A percentile compares a stretch with the other conserved stretches of the same genome.
Conservation (phyloP, 2,113 vertebrate species). For the Barnardius zonarius region DNA sequence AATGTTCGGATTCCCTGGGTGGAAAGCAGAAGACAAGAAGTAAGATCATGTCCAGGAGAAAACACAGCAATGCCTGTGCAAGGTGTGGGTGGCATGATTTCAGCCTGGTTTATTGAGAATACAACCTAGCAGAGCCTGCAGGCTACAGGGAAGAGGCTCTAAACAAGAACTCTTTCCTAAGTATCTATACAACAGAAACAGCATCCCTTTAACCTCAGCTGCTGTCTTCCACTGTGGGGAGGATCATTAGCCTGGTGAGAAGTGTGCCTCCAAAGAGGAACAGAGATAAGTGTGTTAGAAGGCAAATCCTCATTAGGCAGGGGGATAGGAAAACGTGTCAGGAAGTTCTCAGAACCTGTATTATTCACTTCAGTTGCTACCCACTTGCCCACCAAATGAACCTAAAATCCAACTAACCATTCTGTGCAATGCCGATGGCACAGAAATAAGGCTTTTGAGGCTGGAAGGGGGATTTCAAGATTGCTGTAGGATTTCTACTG, state of each 20-base stretch:
- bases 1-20: constrained; percentile 93
- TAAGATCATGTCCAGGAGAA: not conserved
- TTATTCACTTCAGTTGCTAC: not conserved
- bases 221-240: not conserved
- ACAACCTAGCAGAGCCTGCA: not conserved
- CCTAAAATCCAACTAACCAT: not conserved
- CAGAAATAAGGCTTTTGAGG: not conserved
- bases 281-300: not conserved
- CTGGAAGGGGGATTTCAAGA: not conserved
- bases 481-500: not conserved
- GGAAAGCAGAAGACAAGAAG: not conserved
- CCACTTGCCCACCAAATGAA: rapidly evolving
- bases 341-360: not conserved
- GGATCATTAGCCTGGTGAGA: not conserved
- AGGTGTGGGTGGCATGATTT: not conserved
- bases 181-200: not conserved
- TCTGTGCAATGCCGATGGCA: not conserved
- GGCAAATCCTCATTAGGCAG: not conserved
- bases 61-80: too few relatives aligned
- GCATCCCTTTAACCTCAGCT: not conserved
- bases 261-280: not conserved
- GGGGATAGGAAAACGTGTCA: not conserved
- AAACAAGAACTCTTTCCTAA: not conserved
- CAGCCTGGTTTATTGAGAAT: not conserved
- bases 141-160: not conserved